Percentiles rank a stretch among this genome's conserved stretches.
phyloP scores from a whole-genome alignment of 2,797 vertebrate species.

The Vespertilio murinus region DNA sequence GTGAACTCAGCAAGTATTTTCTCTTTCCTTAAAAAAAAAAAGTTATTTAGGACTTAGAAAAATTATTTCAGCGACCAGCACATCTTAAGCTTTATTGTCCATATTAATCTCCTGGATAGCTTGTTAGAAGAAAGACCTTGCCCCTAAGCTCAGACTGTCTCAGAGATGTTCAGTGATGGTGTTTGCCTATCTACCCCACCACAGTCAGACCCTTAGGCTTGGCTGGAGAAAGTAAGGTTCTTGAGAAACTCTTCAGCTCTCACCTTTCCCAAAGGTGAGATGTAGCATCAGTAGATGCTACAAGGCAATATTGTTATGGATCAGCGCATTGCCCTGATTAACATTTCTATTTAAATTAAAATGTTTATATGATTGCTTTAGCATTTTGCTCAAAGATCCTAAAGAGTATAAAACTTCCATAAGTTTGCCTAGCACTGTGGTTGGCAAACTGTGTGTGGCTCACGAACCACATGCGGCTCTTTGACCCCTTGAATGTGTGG shows the following conservation, averaged over 20 bases:
- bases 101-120: background rate
- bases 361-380: background rate
- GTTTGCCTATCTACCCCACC: background rate
- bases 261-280: background rate
- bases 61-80: background rate
- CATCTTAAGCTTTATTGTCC: background rate
- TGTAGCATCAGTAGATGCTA: background rate
- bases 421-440: background rate
- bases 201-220: background rate
- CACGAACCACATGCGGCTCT: no score
- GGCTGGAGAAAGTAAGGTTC: background rate
- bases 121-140: background rate
- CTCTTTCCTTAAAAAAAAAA: background rate
- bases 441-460: no score
- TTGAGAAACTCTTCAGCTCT: background rate
- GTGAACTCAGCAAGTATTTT: background rate
- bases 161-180: background rate
- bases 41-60: background rate
- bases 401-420: background rate
- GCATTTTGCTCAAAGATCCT: background rate
- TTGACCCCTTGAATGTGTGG: no score
- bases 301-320: conserved; percentile 19
- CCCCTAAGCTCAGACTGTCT: background rate
- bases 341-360: conserved; percentile 32
- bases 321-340: conserved; percentile 22